Conservation (phyloP, 2,113 vertebrate genomes). For the Syrrhaptes paradoxus region DNA sequence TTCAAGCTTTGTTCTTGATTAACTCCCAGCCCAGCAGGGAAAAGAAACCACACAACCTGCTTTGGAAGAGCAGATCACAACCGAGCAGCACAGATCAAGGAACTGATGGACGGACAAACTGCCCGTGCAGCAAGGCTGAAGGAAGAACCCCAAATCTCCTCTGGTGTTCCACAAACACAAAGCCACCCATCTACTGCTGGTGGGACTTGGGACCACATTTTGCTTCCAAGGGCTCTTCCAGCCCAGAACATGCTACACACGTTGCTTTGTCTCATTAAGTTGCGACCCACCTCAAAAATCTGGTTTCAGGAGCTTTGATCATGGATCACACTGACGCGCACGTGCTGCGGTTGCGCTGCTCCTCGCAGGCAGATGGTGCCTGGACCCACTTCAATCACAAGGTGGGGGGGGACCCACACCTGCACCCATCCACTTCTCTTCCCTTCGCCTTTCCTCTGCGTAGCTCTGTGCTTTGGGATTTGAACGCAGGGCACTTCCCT, state of each 20-base stretch:
- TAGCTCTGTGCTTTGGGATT: neutral
- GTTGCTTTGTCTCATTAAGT: neutral
- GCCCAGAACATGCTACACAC: neutral
- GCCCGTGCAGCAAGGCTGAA: neutral
- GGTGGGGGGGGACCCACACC: neutral
- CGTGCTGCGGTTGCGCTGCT: neutral
- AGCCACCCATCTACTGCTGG: neutral
- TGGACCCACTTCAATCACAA: neutral
- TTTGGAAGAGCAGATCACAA: neutral
- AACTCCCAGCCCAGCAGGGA: neutral
- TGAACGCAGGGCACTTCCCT: neutral
- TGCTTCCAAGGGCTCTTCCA: neutral
- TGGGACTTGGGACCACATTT: rapidly evolving
- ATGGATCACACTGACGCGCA: neutral
- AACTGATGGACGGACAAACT: neutral
- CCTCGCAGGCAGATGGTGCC: neutral
- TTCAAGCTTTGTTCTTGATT: neutral
- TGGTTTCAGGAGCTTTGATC: neutral
- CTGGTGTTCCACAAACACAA: neutral
- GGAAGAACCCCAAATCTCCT: neutral
- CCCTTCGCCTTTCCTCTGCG: rapidly evolving
- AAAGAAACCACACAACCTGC: neutral
- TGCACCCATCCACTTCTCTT: no score
- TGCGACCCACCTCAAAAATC: neutral
- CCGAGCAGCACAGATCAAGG: neutral